Conservation (phyloP, 1,140 invertebrate genomes). For the Drosophila malerkotliana region DNA sequence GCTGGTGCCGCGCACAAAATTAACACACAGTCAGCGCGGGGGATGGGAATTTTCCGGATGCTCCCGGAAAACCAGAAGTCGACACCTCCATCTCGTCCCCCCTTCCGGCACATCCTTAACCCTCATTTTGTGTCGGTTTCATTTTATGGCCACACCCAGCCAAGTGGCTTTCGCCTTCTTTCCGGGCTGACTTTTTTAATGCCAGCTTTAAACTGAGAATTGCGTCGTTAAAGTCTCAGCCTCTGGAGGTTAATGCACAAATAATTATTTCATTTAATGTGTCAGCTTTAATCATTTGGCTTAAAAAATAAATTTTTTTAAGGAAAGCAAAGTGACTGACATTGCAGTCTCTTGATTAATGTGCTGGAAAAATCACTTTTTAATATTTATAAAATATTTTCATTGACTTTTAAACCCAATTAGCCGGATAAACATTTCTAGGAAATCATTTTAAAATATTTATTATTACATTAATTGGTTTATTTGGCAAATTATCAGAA, state of each 20-base stretch:
- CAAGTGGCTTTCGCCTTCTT: slow-evolving; percentile 39
- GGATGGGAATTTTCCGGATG: slow-evolving; percentile 5
- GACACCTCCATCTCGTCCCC: slow-evolving; percentile 12
- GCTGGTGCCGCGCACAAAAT: slow-evolving; percentile 58
- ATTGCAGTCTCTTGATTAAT: slow-evolving; percentile 23
- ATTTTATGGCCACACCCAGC: slow-evolving; percentile 48
- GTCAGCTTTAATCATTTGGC: slow-evolving; percentile 24
- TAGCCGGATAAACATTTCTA: background rate
- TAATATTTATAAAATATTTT: background rate
- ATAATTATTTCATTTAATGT: slow-evolving; percentile 60
- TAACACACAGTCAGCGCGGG: slow-evolving; percentile 43
- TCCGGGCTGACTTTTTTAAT: slow-evolving; percentile 48
- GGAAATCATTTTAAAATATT: background rate
- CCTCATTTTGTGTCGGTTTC: slow-evolving; percentile 14
- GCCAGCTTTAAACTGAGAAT: slow-evolving; percentile 57
- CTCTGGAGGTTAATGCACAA: slow-evolving; percentile 56
- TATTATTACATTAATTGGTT: background rate
- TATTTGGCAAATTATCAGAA: background rate
- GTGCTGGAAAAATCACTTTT: background rate
- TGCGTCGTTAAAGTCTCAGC: slow-evolving; percentile 54
- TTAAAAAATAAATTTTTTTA: background rate
- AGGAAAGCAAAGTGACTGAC: background rate
- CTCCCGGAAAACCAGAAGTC: slow-evolving; percentile 27
- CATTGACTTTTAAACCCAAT: background rate
- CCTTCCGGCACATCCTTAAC: background rate